Evolutionary conservation across 2,888 invertebrate species (phyloP).

Genomic region (Mylabris sibirica): DNA sequence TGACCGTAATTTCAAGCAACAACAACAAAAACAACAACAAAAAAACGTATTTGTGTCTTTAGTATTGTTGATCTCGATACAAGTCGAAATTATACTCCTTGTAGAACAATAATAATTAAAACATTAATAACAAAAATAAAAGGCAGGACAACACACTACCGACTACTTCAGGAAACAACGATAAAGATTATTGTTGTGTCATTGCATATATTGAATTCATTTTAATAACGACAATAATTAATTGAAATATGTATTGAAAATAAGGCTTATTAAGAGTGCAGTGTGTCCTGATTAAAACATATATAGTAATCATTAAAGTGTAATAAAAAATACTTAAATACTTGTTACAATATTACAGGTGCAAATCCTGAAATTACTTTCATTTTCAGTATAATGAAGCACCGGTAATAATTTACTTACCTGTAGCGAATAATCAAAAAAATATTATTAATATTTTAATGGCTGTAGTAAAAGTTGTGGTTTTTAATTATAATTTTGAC

Average conservation of each 20-base stretch:
- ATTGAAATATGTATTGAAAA: not conserved
- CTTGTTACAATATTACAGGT: conserved; percentile 36
- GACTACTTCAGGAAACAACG: conserved; percentile 18
- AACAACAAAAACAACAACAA: not conserved
- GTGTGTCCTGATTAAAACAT: conserved; percentile 23
- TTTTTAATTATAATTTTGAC: conserved; percentile 29
- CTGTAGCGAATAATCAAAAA: conserved; percentile 21
- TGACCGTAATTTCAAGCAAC: not conserved
- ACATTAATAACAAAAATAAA: conserved; percentile 4
- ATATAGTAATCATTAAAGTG: conserved; percentile 38
- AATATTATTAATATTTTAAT: conserved; percentile 19
- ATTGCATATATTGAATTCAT: not conserved
- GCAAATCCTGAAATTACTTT: conserved; percentile 40
- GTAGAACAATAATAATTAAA: conserved; percentile 28
- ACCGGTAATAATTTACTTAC: conserved; percentile 35
- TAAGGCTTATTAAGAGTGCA: not conserved
- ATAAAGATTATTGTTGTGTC: conserved; percentile 22
- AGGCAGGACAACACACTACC: not conserved
- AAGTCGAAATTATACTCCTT: conserved; percentile 25
- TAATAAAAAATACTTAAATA: conserved; percentile 37
- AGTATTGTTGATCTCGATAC: conserved; percentile 23
- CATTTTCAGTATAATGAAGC: conserved; percentile 37
- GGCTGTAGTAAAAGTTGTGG: conserved; percentile 29
- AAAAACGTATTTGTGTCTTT: not conserved
- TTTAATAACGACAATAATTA: not conserved